These are phyloP conservation scores for Ranitomeya imitator DNA, from an alignment of 2,113 vertebrate genomes.

Conservation along the genomic window DNA sequence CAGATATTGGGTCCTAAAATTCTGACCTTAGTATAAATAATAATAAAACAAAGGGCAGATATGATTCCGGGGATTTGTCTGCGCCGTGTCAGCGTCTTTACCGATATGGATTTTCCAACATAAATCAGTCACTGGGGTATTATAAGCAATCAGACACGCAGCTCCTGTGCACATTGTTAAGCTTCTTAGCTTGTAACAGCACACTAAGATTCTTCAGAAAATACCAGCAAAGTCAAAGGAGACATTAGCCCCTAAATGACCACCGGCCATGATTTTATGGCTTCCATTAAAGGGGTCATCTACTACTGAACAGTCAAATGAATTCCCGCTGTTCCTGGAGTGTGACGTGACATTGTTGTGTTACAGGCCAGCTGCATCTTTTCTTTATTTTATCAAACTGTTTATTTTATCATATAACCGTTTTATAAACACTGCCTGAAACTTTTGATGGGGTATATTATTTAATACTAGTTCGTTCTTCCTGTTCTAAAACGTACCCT, in stretches of 20 bases:
- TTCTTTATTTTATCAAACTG: too few relatives aligned
- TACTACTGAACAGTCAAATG: too few relatives aligned
- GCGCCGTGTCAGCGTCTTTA: background rate
- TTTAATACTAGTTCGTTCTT: too few relatives aligned
- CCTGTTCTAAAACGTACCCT: too few relatives aligned
- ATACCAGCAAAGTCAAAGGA: constrained; percentile 13
- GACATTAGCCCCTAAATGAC: background rate
- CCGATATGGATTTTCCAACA: constrained; percentile 14
- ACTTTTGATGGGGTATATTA: too few relatives aligned
- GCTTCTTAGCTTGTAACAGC: constrained; percentile 8
- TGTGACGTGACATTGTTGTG: too few relatives aligned
- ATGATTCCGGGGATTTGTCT: background rate
- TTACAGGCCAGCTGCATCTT: too few relatives aligned
- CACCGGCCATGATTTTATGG: too few relatives aligned
- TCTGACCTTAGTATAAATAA: background rate
- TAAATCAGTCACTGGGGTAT: constrained; percentile 52
- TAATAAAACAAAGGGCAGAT: background rate
- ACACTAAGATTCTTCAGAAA: constrained; percentile 4
- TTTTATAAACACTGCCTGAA: too few relatives aligned
- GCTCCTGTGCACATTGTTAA: constrained; percentile 37
- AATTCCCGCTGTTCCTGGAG: too few relatives aligned
- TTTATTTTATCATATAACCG: too few relatives aligned
- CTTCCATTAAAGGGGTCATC: too few relatives aligned
- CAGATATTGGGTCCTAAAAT: background rate
- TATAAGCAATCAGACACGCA: background rate